phyloP scores from a whole-genome alignment of 2,888 invertebrate genomes.

The Drosophila macrospina region DNA sequence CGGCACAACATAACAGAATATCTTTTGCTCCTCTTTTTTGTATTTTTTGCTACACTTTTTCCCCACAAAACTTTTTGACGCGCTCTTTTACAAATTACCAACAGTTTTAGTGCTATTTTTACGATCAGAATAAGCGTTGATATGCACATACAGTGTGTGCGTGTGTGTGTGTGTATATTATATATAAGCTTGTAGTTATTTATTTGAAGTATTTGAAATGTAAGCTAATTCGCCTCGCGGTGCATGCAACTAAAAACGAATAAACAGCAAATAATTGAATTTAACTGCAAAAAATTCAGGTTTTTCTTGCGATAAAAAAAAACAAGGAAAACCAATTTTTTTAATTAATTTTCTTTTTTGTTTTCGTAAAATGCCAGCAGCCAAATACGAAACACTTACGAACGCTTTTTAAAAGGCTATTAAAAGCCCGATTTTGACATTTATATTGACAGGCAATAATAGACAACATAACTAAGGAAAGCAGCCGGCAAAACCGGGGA shows the following conservation, averaged over 20 bases:
- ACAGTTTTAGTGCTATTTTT: constrained; percentile 72
- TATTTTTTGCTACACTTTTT: constrained; percentile 30
- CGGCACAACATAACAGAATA: constrained; percentile 70
- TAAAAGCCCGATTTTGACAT: constrained; percentile 75
- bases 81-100: constrained; percentile 84
- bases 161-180: constrained; percentile 2
- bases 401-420: constrained; percentile 68
- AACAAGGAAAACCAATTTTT: constrained; percentile 27
- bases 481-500: constrained; percentile 4
- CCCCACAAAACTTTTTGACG: constrained; percentile 82
- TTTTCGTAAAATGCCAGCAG: constrained; percentile 40
- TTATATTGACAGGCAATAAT: constrained; percentile 82
- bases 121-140: constrained; percentile 64
- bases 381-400: constrained; percentile 43
- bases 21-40: constrained; percentile 51
- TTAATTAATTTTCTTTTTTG: constrained; percentile 60
- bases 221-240: constrained; percentile 45
- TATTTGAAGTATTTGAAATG: constrained; percentile 44
- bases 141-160: constrained; percentile 24
- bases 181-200: constrained; percentile 1
- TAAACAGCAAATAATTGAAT: constrained; percentile 66
- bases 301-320: constrained; percentile 11
- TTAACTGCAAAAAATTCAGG: constrained; percentile 44
- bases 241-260: constrained; percentile 24
- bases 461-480: constrained; percentile 76